Evolutionary conservation across 2,113 vertebrate species (phyloP), one percentile per base, ranked within the genome.

Genomic region (Pedetes capensis): DNA sequence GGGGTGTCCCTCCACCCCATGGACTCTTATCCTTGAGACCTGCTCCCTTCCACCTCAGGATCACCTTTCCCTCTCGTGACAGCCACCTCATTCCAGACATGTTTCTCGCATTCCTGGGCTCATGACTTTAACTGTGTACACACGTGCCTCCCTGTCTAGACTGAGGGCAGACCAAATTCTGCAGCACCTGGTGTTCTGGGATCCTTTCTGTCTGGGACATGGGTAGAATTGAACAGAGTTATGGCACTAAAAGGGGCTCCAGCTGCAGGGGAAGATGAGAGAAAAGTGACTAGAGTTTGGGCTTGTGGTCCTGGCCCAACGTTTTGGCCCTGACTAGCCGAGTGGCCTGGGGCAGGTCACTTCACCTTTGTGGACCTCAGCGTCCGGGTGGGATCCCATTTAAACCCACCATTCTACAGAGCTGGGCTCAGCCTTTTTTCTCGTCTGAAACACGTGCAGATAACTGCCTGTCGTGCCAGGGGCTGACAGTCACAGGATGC

Each of bases 81-180:
- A 55, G 3, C 55, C n/a, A 44, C 55, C 17, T 32, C 2, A 1
- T 0, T 0, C 16, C 44, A 39, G 84, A 49, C 0, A 0, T 27
- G 39, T 57, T n/a, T 55, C 49, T 79, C 29, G 49, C 29, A 6
- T 37, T 6, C 18, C 11, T 39, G 51, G 79, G 59, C 9, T 6
- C 5, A 8, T 1, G 6, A 10, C 78, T 87, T 53, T 29, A 16
- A 16, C 57, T 29, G 4, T 44, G 32, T 18, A 4, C 17, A 5
- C 12, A 16, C 8, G 6, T 14, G 11, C 34, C 49, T 47, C 20
- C 69, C 59, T 0, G 3, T 57, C 63, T 29, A n/a, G 34, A 37
- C 17, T 3, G 20, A 86, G 76, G 71, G 37, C 61, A 32, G 59
- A 8, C 81, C 22, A 32, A n/a, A 6, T 80, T 63, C 29, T 79